Percentiles rank a stretch among this genome's conserved stretches.
Evolutionary conservation across 2,113 vertebrate genomes (phyloP).

Genomic region (Gallinago jamesoni): DNA sequence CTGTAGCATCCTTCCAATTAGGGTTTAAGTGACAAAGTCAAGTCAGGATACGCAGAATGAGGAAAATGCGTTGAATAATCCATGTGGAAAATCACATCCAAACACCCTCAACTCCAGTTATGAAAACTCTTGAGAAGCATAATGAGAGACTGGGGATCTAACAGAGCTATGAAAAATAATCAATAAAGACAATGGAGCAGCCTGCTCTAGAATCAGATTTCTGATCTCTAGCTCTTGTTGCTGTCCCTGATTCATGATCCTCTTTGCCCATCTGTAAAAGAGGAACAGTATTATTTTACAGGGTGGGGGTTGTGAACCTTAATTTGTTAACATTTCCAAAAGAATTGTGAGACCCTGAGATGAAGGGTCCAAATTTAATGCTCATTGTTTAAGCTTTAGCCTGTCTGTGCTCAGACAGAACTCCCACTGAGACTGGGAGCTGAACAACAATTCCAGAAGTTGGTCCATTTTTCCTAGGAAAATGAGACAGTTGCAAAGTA

Average conservation of each 20-base stretch:
- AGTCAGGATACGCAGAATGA: constrained; percentile 4
- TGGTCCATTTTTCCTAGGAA: constrained; percentile 59
- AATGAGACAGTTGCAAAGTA: constrained; percentile 52
- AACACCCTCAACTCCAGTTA: neutral
- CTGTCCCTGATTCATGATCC: neutral
- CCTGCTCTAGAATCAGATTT: neutral
- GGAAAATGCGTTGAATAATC: constrained; percentile 10
- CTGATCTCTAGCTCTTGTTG: neutral
- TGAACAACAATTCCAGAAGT: constrained; percentile 45
- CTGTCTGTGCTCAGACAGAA: constrained; percentile 35
- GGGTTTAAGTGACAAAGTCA: constrained; percentile 35
- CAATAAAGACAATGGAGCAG: neutral
- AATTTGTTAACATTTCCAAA: constrained; percentile 55
- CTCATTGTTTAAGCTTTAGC: constrained; percentile 40
- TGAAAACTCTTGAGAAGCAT: neutral
- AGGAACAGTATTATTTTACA: neutral
- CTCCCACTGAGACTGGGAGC: constrained; percentile 50
- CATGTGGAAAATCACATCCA: neutral
- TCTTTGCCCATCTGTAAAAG: neutral
- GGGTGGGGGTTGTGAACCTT: constrained; percentile 2
- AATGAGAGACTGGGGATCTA: neutral
- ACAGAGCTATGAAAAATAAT: neutral
- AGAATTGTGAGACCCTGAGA: constrained; percentile 49
- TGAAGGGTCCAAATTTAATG: constrained; percentile 36
- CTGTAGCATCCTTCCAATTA: constrained; percentile 8